Base-by-base conservation (phyloP, 2,113 vertebrate genomes). In the Gasterosteus aculeatus region DNA sequence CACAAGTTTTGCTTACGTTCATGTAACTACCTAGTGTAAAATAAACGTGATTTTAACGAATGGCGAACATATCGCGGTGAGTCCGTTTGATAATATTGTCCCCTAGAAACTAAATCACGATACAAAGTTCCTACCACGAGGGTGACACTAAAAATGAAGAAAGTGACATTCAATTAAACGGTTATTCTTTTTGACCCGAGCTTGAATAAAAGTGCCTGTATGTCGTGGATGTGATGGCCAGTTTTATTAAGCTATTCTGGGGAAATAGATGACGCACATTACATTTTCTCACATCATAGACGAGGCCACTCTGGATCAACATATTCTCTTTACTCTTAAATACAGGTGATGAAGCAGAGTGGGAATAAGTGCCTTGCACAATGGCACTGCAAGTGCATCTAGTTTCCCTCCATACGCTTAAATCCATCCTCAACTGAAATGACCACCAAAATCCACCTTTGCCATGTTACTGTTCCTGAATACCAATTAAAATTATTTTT, bases 51-150 rank as follows among this genome's bases (percentile, higher is more conserved):
- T 61, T 16, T 35, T 49, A 18, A 65, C 26, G 15, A 54, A 49
- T 47, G 31, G 39, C 18, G 19, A 10, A 3, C 38, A 7, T 10
- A 10, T 19, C 1, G 38, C 0, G 4, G 10, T 35, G 19, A 10
- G 90, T 87, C 82, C 91, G 89, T 16, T 18, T 0, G 5, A 31
- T 9, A 80, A 84, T 64, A 69, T 6, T 1, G 67, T 87, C 89
- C 91, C 65, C 54, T 5, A 2, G 78, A 82, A 92, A 92, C 85
- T 3, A 7, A 56, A 14, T 0, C 10, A 8, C 39, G 0, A 7
- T 49, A 60, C 10, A 5, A 0, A 0, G 80, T 84, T 88, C 84
- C 90, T 0, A 46, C 56, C 22, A 5, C 22, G 3, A 62, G 3
- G 9, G 16, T 0, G 19, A 44, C 41, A 2, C 22, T 26, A 26